Base-by-base conservation (phyloP, 2,797 vertebrate genomes). In the Simalia tracyae region DNA sequence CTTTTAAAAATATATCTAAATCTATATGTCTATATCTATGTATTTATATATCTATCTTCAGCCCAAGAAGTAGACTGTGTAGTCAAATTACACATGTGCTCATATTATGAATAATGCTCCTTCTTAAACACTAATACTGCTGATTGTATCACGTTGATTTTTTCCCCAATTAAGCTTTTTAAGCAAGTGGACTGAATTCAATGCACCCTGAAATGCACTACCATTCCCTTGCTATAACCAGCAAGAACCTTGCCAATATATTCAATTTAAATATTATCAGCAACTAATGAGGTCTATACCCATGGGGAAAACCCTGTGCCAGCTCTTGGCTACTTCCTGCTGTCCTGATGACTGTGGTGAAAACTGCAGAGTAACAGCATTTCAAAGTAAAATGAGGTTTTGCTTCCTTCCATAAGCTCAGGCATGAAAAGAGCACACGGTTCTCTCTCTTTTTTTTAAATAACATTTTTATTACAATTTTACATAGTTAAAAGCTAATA, bases 211-310 rank as follows among this genome's bases (percentile, higher is more conserved):
- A 88, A 61, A 63, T 22, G 14, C 17, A 24, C 3, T 84, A 57
- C 12, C 22, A 56, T 76, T 85, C 26, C 42, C 19, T n/a, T n/a
- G 56, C 31, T 90, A n/a, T 66, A 93, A 17, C 42, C 84, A 63
- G 50, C 89, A 76, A 63, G n/a, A 94, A 15, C 31, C 91, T 93
- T 91, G 56, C 89, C 84, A 84, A 1, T 84, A 90, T 68, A 31
- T 91, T n/a, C 76, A 93, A 76, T 93, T 92, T 91, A 11, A 91
- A 89, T 3, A 4, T 57, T 76, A 94, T 87, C 68, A 19, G 31
- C 31, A 72, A 72, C 36, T 2, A 72, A 15, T 72, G 68, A 72
- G n/a, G 68, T 36, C 15, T 7, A 76, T 17, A 9, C 31, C 7
- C 31, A 76, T 7, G 17, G 1, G 17, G 31, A 42, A 76, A 76